phyloP scores from a whole-genome alignment of 2,888 invertebrate species.

The Hirtodrosophila alboralis region DNA sequence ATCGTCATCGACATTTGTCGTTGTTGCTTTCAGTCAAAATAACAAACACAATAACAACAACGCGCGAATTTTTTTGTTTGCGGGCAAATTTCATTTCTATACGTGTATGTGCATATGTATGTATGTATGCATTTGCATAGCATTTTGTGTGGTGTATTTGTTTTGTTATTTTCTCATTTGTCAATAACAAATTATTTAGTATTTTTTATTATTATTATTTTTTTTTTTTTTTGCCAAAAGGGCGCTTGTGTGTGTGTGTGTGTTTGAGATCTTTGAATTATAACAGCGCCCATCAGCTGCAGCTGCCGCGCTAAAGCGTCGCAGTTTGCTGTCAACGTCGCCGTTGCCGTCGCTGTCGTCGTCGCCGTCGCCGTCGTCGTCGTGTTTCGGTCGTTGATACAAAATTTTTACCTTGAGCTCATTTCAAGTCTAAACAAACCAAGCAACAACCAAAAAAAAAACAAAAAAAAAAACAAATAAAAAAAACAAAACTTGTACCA shows the following conservation, averaged over 20 bases:
- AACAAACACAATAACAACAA: conserved; percentile 55
- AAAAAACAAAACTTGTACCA: conserved; percentile 10
- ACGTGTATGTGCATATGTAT: neutral
- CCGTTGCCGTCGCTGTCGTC: conserved; percentile 20
- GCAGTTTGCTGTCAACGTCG: conserved; percentile 24
- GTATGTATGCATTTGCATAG: conserved; percentile 7
- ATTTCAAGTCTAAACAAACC: conserved; percentile 72
- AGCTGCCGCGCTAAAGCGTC: conserved; percentile 19
- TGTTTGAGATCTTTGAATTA: conserved; percentile 27
- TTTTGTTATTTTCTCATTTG: conserved; percentile 3
- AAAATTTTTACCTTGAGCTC: conserved; percentile 72
- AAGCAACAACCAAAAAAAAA: conserved; percentile 44
- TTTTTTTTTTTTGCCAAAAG: conserved; percentile 13
- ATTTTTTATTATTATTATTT: conserved; percentile 15
- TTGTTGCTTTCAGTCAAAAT: conserved; percentile 51
- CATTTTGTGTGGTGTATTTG: conserved; percentile 1
- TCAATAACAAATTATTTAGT: conserved; percentile 34
- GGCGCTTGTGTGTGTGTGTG: conserved; percentile 19
- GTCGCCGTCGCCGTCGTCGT: conserved; percentile 26
- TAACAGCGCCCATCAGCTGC: conserved; percentile 52
- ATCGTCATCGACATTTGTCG: conserved; percentile 40
- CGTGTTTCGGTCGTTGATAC: conserved; percentile 67
- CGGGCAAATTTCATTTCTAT: conserved; percentile 40
- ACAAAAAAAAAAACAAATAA: conserved; percentile 20
- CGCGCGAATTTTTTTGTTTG: conserved; percentile 36